Evolutionary conservation across 2,113 vertebrate genomes (phyloP), one percentile per base, ranked within the genome.

Genomic region (Rutilus rutilus): DNA sequence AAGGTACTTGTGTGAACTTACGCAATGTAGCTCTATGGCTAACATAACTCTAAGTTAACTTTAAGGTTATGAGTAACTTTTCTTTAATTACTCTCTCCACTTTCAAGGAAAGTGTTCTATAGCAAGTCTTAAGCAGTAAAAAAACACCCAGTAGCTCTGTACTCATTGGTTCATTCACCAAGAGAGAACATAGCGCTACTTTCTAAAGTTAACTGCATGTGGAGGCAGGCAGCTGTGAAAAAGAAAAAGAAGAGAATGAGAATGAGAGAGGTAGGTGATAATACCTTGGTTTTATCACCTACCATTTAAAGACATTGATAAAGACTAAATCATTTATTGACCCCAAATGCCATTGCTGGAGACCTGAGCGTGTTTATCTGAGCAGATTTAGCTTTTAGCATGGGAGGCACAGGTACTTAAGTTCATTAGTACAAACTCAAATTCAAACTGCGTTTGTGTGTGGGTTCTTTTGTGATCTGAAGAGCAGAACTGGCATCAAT

Each of bases 151-250:
- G 45, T n/a, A 30, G 11, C 19, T 67, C 10, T 27, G 64, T 9
- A 54, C 19, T 36, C 45, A 54, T 1, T 36, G 27, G 42, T 52
- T 82, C 27, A 69, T 69, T 69, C 45, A 54, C 47, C 21, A 14
- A 8, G n/a, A 65, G n/a, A 30, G 59, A 65, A 25, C n/a, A 47
- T 45, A 82, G 17, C 52, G 25, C 3, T n/a, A 39, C 60, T 67
- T 82, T 82, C 25, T 67, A 21, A 82, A 54, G 17, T 69, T n/a
- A 82, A 82, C 67, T 54, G 69, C 64, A 33, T 82, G 80, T 82
- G 64, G 69, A 69, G 80, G 64, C 30, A 82, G 64, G 27, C 62
- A 54, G 80, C 45, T 50, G 64, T 82, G 47, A 27, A 69, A 69
- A 82, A 50, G 79, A 36, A 65, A 42, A 65, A 25, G 78, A 64